A percentile compares a stretch with the other conserved stretches of the same genome.
These are phyloP conservation scores for Phrynocephalus versicolor DNA, from an alignment of 2,113 vertebrate genomes.

Conservation along the genomic window DNA sequence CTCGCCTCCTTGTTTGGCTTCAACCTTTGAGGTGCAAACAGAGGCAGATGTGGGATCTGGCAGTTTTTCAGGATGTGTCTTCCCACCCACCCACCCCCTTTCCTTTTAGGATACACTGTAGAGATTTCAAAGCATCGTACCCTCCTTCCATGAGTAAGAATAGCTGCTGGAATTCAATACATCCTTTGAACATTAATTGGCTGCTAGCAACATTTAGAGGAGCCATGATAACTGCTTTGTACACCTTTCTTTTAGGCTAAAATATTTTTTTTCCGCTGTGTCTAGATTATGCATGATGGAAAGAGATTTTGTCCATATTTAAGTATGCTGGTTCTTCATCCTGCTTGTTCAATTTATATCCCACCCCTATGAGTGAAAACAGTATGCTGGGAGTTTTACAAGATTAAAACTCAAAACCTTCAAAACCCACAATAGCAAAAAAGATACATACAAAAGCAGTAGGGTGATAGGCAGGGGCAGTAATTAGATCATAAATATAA, in stretches of 20 bases:
- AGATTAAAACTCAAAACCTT: too few relatives aligned
- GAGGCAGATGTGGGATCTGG: slow-evolving; percentile 73
- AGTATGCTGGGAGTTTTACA: too few relatives aligned
- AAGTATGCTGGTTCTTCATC: neutral
- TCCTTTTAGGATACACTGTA: slow-evolving; percentile 55
- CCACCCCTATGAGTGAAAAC: too few relatives aligned
- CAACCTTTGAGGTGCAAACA: slow-evolving; percentile 68
- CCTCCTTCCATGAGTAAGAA: slow-evolving; percentile 48
- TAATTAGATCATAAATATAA: too few relatives aligned
- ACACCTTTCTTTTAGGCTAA: neutral
- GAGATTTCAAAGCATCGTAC: slow-evolving; percentile 44
- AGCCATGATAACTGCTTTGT: neutral
- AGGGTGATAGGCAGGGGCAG: too few relatives aligned
- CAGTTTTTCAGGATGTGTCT: slow-evolving; percentile 66
- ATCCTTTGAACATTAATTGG: slow-evolving; percentile 36
- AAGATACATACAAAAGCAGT: too few relatives aligned
- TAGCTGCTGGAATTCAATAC: slow-evolving; percentile 35
- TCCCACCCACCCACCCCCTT: neutral
- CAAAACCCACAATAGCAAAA: too few relatives aligned
- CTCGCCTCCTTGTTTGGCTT: slow-evolving; percentile 65
- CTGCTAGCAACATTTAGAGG: neutral
- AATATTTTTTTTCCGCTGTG: neutral
- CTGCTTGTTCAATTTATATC: too few relatives aligned
- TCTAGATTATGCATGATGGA: neutral
- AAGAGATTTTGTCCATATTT: neutral